These are phyloP conservation scores for Germaria angustata DNA, from an alignment of 2,888 invertebrate genomes.

Conservation along the genomic window DNA sequence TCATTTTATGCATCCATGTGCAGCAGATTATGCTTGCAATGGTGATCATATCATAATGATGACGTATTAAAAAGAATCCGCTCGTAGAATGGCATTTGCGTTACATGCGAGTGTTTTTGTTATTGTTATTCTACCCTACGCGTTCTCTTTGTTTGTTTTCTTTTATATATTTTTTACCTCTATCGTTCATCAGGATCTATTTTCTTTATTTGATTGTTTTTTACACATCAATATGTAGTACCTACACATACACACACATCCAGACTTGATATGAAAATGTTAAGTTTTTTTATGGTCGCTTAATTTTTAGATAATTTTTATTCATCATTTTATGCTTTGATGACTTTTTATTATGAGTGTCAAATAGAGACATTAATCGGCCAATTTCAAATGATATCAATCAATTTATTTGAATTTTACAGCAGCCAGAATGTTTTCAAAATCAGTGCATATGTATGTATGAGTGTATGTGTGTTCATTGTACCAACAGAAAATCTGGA, in stretches of 20 bases:
- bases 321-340: slow-evolving; percentile 74
- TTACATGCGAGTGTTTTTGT: not conserved
- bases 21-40: not conserved
- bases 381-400: slow-evolving; percentile 40
- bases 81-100: not conserved
- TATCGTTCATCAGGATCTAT: slow-evolving; percentile 39
- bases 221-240: too few relatives aligned
- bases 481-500: too few relatives aligned
- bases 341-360: slow-evolving; percentile 72
- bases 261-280: not conserved
- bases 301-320: slow-evolving; percentile 50
- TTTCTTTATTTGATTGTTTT: too few relatives aligned
- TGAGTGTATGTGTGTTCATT: too few relatives aligned
- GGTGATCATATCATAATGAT: not conserved
- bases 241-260: too few relatives aligned
- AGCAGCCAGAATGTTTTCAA: not conserved
- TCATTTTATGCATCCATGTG: not conserved
- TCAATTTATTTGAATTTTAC: not conserved
- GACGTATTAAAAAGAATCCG: not conserved
- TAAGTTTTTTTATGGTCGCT: slow-evolving; percentile 9
- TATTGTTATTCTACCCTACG: not conserved
- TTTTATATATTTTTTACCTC: slow-evolving; percentile 44
- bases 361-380: slow-evolving; percentile 76
- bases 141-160: not conserved
- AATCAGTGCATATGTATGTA: not conserved